A percentile compares a stretch with the other conserved stretches of the same genome.
These are phyloP conservation scores for Plemyria rubiginata DNA, from an alignment of 2,888 invertebrate species.

Conservation along the genomic window DNA sequence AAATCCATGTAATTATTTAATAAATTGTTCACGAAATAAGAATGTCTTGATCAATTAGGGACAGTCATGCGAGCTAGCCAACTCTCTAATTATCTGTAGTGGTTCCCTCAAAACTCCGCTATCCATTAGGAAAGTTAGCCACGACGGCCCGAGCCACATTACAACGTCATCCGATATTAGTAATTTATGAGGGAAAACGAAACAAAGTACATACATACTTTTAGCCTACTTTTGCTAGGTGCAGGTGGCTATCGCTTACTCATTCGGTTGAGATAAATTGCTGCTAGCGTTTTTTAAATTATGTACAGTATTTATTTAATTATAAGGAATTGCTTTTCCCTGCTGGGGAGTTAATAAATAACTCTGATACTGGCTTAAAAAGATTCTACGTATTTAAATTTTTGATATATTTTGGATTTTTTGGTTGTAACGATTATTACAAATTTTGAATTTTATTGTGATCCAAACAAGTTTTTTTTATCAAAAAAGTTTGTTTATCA, in stretches of 20 bases:
- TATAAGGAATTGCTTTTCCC: too few relatives aligned
- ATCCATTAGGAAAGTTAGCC: conserved; percentile 75
- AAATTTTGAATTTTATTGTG: too few relatives aligned
- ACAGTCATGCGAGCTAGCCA: conserved; percentile 62
- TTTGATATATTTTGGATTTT: too few relatives aligned
- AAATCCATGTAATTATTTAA: conserved; percentile 1
- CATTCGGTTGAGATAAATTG: conserved; percentile 25
- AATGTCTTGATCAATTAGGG: conserved; percentile 72
- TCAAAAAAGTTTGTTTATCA: too few relatives aligned
- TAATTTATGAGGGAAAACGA: conserved; percentile 65
- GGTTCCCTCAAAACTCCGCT: conserved; percentile 71
- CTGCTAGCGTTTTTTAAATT: conserved; percentile 4
- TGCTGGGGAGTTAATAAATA: too few relatives aligned
- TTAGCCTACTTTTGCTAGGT: conserved; percentile 44
- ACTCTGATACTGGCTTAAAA: too few relatives aligned
- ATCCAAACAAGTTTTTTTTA: too few relatives aligned
- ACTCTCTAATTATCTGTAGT: conserved; percentile 76
- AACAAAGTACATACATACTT: conserved; percentile 59
- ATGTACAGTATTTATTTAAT: not conserved
- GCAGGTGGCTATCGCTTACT: conserved; percentile 44
- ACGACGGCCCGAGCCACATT: conserved; percentile 48
- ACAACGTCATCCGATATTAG: conserved; percentile 71
- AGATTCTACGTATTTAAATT: too few relatives aligned
- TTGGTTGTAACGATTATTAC: too few relatives aligned
- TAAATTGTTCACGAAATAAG: conserved; percentile 39